Base-by-base conservation (phyloP, 2,888 invertebrate genomes). In the Quadroppia sp. region DNA sequence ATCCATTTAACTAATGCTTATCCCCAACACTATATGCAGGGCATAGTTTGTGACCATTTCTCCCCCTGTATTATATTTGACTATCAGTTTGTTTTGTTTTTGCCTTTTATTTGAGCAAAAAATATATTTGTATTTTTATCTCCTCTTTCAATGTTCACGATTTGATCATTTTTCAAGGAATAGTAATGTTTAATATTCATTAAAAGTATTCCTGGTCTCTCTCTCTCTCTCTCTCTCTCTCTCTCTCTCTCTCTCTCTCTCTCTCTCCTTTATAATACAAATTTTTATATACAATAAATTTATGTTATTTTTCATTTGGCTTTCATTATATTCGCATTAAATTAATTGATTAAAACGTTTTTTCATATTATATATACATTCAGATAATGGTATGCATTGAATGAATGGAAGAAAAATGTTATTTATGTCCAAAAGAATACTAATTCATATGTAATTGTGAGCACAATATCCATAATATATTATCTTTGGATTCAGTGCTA, bases 281-380 rank as follows among this genome's bases (percentile, higher is more conserved):
- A 7, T 59, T 20, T 17, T 20, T 61, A 11, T n/a, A 61, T 3
- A 61, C 30, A 61, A 28, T 11, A 30, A 20, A 11, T 36, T 36
- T 36, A 9, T 36, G 36, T 36, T 36, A 36, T 36, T 36, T 36
- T 20, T 67, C 9, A 30, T 67, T 28, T 40, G 20, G n/a, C 69
- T 69, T 69, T 69, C 48, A 36, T 69, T 59, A 59, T 59, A 59
- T 53, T 20, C n/a, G 13, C 53, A 53, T 59, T 59, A 59, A 30
- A 30, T 59, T 59, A 59, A 59, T 59, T 59, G 59, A 59, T 30
- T 15, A 30, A 59, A 59, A 30, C 59, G 59, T 59, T 59, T 59
- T 6, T 56, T 9, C 30, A 59, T 59, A 20, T 20, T 23, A 53
- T 7, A 53, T 4, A 53, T 4, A 20, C 23, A 11, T 1, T 23